These are phyloP conservation scores for Actinia tenebrosa DNA, from an alignment of 64 coral and sea anemone species.

Conservation along the genomic window DNA sequence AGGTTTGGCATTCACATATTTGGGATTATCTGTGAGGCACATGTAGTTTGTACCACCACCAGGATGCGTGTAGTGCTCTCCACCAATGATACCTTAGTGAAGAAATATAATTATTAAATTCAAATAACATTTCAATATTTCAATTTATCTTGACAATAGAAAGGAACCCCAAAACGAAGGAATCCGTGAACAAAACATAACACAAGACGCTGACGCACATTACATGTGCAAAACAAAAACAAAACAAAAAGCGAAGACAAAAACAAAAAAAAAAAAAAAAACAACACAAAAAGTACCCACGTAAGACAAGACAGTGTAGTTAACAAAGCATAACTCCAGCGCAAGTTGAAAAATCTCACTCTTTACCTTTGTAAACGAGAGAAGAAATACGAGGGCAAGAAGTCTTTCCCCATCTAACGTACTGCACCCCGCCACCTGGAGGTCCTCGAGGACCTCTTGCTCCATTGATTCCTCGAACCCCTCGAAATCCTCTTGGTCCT, in stretches of 20 bases:
- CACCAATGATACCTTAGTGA: conserved; percentile 20
- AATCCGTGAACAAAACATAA: too few relatives aligned
- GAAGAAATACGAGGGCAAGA: conserved; percentile 30
- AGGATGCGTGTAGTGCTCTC: conserved; percentile 25
- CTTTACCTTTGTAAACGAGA: conserved; percentile 52
- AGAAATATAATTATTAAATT: neutral
- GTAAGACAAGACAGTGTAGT: too few relatives aligned
- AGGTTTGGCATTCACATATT: neutral
- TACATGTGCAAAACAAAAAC: neutral
- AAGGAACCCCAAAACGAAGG: neutral
- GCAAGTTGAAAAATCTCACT: neutral
- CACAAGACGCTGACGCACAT: too few relatives aligned
- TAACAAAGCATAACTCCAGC: neutral
- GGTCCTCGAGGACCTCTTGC: conserved; percentile 13
- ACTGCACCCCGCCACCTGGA: conserved; percentile 26
- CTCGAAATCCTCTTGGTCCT: conserved; percentile 19
- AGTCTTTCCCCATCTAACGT: conserved; percentile 61
- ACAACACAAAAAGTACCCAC: neutral
- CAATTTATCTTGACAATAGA: too few relatives aligned
- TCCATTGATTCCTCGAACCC: conserved; percentile 19
- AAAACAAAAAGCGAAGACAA: too few relatives aligned
- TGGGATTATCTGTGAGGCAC: conserved; percentile 37
- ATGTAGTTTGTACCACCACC: conserved; percentile 44
- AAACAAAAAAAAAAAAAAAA: too few relatives aligned
- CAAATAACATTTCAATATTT: too few relatives aligned